phyloP scores from a whole-genome alignment of 2,888 invertebrate species.

The Dynastes maya region DNA sequence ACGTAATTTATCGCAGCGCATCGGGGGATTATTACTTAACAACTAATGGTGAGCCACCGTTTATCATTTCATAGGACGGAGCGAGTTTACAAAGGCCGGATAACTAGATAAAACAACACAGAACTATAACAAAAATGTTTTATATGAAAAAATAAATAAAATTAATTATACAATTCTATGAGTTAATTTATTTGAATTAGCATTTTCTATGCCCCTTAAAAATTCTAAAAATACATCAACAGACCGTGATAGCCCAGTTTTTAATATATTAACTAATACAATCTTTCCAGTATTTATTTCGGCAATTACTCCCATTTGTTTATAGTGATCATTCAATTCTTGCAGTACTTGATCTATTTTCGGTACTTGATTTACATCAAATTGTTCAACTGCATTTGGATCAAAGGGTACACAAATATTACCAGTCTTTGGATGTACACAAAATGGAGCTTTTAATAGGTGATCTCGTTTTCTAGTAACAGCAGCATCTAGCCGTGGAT shows the following conservation, averaged over 20 bases:
- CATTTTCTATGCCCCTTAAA: slow-evolving; percentile 65
- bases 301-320: background rate
- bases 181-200: background rate
- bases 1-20: background rate
- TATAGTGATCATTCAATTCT: slow-evolving; percentile 75
- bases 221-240: slow-evolving; percentile 83
- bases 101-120: background rate
- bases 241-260: slow-evolving; percentile 81
- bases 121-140: too few species aligned
- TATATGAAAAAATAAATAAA: too few species aligned
- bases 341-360: slow-evolving; percentile 77
- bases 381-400: slow-evolving; percentile 78
- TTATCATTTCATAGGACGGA: slow-evolving; percentile 5
- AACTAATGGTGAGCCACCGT: background rate
- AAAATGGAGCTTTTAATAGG: slow-evolving; percentile 97
- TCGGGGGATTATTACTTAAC: slow-evolving; percentile 22
- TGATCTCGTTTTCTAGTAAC: slow-evolving; percentile 97
- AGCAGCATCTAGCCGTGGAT: slow-evolving; percentile 96
- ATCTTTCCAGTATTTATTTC: too few species aligned
- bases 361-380: slow-evolving; percentile 83
- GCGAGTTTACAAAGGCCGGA: too few species aligned
- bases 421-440: slow-evolving; percentile 98
- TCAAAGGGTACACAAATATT: slow-evolving; percentile 93
- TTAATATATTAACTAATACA: slow-evolving; percentile 60
- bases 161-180: too few species aligned